phyloP scores from a whole-genome alignment of 2,888 invertebrate genomes.

The Ophion costatus region DNA sequence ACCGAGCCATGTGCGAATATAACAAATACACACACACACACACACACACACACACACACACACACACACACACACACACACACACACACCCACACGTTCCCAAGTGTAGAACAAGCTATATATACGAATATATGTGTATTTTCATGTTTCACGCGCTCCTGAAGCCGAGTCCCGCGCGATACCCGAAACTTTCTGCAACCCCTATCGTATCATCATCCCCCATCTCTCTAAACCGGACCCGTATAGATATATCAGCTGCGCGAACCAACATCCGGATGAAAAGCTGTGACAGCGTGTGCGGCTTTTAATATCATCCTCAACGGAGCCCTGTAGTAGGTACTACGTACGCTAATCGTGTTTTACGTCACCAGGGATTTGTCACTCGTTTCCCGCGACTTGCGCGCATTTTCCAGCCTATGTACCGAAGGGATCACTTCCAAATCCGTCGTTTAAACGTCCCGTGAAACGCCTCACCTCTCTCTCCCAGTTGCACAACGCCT shows the following conservation, averaged over 20 bases:
- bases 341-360: conserved; percentile 50
- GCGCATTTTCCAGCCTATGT: conserved; percentile 31
- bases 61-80: neutral
- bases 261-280: conserved; percentile 34
- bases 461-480: conserved; percentile 9
- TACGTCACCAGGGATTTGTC: conserved; percentile 53
- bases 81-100: no score
- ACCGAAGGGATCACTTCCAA: conserved; percentile 17
- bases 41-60: neutral
- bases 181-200: conserved; percentile 32
- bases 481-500: neutral
- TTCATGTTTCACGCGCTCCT: conserved; percentile 40
- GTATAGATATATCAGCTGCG: conserved; percentile 32
- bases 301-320: conserved; percentile 54
- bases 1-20: neutral
- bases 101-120: neutral
- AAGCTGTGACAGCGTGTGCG: conserved; percentile 30
- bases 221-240: conserved; percentile 14
- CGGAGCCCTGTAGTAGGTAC: conserved; percentile 11
- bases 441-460: conserved; percentile 22
- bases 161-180: conserved; percentile 18
- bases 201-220: conserved; percentile 36
- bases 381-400: conserved; percentile 28
- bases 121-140: neutral
- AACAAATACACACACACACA: neutral